Percentiles rank a stretch among this genome's conserved stretches.
phyloP scores from a whole-genome alignment of 2,113 vertebrate genomes.

The Phycodurus eques region DNA sequence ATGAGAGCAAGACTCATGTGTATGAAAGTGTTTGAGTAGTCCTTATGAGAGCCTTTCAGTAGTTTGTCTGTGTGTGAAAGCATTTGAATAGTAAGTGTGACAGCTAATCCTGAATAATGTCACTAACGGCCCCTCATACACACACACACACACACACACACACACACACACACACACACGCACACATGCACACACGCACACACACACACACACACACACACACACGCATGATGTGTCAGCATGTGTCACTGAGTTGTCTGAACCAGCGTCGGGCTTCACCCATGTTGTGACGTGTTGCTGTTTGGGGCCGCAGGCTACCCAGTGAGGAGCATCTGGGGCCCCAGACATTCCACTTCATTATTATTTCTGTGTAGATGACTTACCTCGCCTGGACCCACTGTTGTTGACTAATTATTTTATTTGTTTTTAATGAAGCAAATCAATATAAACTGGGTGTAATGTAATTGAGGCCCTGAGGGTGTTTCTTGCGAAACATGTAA shows the following conservation, averaged over 20 bases:
- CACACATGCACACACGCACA: too few species aligned
- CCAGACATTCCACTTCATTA: conserved; percentile 35
- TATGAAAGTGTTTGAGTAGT: too few species aligned
- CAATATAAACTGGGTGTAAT: conserved; percentile 17
- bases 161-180: too few species aligned
- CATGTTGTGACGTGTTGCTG: conserved; percentile 18
- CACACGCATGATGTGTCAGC: conserved; percentile 8
- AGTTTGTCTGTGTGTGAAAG: too few species aligned
- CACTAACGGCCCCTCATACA: too few species aligned
- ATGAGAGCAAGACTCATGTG: too few species aligned
- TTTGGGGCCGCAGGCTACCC: conserved; percentile 17
- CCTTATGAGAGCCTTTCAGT: too few species aligned
- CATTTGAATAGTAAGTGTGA: too few species aligned
- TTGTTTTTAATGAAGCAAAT: conserved; percentile 37
- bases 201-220: background rate
- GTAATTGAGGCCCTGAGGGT: background rate
- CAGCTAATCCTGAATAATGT: too few species aligned
- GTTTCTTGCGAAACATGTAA: background rate
- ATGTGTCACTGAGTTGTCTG: conserved; percentile 8
- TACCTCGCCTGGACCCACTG: conserved; percentile 23
- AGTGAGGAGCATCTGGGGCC: conserved; percentile 35
- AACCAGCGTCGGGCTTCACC: conserved; percentile 13
- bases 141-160: too few species aligned
- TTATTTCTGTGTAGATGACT: conserved; percentile 48
- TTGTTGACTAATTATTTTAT: conserved; percentile 27